Conservation (phyloP, 1,140 invertebrate genomes). For the Orussus abietinus region DNA sequence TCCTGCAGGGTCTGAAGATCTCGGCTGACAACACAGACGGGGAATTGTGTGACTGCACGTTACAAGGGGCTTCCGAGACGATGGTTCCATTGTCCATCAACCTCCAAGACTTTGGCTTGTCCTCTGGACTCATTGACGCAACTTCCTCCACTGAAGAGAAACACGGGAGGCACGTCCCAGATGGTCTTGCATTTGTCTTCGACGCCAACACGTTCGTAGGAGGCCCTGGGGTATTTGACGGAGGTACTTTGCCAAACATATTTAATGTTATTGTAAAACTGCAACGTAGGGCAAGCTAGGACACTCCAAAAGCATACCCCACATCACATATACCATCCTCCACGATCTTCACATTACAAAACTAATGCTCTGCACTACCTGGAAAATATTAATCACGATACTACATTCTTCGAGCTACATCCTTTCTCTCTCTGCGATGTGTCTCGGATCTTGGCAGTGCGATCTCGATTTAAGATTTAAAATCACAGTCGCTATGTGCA, state of each 20-base stretch:
- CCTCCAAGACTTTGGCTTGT: slow-evolving; percentile 29
- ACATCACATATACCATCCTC: slow-evolving; percentile 4
- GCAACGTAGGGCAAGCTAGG: background rate
- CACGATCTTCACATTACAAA: no score
- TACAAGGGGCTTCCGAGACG: slow-evolving; percentile 24
- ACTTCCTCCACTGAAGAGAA: slow-evolving; percentile 32
- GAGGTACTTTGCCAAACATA: slow-evolving; percentile 48
- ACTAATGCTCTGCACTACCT: no score
- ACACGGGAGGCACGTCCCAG: slow-evolving; percentile 31
- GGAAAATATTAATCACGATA: no score
- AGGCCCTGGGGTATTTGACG: slow-evolving; percentile 35
- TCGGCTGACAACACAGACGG: slow-evolving; percentile 14
- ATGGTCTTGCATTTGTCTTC: slow-evolving; percentile 12
- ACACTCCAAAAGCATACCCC: background rate
- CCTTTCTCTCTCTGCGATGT: no score
- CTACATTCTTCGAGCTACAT: no score
- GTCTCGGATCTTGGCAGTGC: no score
- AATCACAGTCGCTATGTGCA: no score
- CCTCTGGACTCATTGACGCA: slow-evolving; percentile 16
- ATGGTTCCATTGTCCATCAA: slow-evolving; percentile 22
- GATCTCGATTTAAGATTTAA: no score
- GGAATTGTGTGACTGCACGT: slow-evolving; percentile 15
- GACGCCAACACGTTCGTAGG: slow-evolving; percentile 13
- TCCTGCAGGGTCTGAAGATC: slow-evolving; percentile 23
- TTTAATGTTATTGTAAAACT: slow-evolving; percentile 9